Evolutionary conservation across 2,113 vertebrate genomes (phyloP).

Genomic region (Neomonachus schauinslandi): DNA sequence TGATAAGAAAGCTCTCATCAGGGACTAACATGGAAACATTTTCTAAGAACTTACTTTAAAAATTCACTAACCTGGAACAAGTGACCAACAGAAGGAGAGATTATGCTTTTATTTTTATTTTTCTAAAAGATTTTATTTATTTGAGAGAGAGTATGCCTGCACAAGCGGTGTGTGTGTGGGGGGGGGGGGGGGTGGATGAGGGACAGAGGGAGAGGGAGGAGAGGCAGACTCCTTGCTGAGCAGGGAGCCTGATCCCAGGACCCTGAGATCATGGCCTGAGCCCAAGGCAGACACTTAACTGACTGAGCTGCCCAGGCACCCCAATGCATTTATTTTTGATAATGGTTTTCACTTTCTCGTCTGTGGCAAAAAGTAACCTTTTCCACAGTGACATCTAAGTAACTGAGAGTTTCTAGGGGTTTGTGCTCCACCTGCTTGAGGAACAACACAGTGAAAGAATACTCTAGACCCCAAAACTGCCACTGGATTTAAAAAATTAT

Average conservation of each 20-base stretch:
- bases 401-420: background rate
- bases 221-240: background rate
- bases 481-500: background rate
- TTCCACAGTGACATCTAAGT: background rate
- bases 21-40: background rate
- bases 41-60: background rate
- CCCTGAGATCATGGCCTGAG: background rate
- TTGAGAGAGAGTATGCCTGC: background rate
- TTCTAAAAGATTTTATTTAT: background rate
- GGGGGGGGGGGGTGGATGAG: background rate
- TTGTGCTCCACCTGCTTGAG: background rate
- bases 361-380: background rate
- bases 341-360: background rate
- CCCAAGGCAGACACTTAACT: background rate
- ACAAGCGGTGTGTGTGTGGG: rapidly evolving
- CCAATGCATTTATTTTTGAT: background rate
- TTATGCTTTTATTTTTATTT: background rate
- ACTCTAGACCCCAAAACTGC: background rate
- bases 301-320: background rate
- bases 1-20: background rate
- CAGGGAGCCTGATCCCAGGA: background rate
- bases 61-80: background rate
- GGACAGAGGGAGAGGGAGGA: background rate
- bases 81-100: background rate
- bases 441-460: background rate